phyloP scores from a whole-genome alignment of 2,888 invertebrate species.

The Colostygia pectinataria region DNA sequence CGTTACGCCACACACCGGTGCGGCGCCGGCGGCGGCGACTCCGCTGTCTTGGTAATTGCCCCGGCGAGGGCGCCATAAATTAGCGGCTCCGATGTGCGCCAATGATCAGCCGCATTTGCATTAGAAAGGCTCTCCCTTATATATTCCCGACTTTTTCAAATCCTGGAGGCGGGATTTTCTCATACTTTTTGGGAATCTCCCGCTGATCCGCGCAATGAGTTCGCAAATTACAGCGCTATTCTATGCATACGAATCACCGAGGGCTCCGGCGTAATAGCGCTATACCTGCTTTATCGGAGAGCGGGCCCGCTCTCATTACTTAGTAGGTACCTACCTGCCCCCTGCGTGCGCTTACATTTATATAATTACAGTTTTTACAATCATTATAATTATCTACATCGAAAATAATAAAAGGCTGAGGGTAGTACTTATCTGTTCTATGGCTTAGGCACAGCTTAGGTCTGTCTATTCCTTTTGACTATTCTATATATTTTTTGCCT shows the following conservation, averaged over 20 bases:
- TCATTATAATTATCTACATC: too few relatives aligned
- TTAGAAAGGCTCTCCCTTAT: slow-evolving; percentile 45
- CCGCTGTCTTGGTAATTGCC: neutral
- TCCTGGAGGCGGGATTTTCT: slow-evolving; percentile 28
- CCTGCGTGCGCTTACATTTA: too few relatives aligned
- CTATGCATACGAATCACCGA: slow-evolving; percentile 59
- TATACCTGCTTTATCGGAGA: slow-evolving; percentile 1
- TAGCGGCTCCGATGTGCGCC: slow-evolving; percentile 51
- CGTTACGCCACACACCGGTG: too few relatives aligned
- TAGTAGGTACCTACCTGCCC: too few relatives aligned
- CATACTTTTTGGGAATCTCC: slow-evolving; percentile 53
- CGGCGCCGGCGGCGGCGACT: too few relatives aligned
- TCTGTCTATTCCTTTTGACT: too few relatives aligned
- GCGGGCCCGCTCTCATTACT: neutral
- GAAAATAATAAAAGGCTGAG: too few relatives aligned
- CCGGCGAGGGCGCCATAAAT: slow-evolving; percentile 43
- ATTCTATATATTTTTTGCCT: too few relatives aligned
- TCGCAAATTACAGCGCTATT: slow-evolving; percentile 63
- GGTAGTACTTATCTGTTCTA: too few relatives aligned
- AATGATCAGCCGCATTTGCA: slow-evolving; percentile 60
- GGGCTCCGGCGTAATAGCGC: neutral
- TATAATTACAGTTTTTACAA: too few relatives aligned
- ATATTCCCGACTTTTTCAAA: slow-evolving; percentile 25
- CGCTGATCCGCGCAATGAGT: slow-evolving; percentile 63
- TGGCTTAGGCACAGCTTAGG: too few relatives aligned